Evolutionary conservation across 2,797 vertebrate species (phyloP).

Genomic region (Distichodus sexfasciatus): DNA sequence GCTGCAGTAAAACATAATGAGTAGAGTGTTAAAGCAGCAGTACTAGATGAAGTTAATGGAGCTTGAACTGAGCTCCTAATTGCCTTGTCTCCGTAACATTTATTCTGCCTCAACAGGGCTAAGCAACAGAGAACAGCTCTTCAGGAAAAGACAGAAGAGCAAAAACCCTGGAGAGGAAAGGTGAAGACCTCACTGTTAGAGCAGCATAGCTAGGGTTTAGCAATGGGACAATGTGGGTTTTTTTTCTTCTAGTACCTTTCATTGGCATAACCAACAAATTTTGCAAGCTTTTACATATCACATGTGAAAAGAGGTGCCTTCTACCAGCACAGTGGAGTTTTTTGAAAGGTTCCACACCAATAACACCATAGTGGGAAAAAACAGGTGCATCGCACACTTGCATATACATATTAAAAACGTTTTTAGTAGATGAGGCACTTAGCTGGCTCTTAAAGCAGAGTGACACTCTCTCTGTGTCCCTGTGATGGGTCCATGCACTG

Average conservation of each 20-base stretch:
- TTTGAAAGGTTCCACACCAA: constrained; percentile 10
- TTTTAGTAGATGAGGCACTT: constrained; percentile 50
- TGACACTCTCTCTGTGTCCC: constrained; percentile 47
- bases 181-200: background rate
- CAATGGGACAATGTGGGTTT: constrained; percentile 1
- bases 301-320: background rate
- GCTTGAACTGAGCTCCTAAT: constrained; percentile 93
- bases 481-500: constrained; percentile 47
- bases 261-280: too few species aligned
- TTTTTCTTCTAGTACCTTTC: constrained; percentile 1
- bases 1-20: constrained; percentile 55
- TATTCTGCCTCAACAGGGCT: constrained; percentile 89
- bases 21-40: constrained; percentile 65
- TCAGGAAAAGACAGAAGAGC: constrained; percentile 64
- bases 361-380: constrained; percentile 17
- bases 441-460: constrained; percentile 51
- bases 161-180: constrained; percentile 21
- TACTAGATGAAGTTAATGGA: constrained; percentile 93
- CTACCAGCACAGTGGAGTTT: constrained; percentile 9
- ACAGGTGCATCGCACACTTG: constrained; percentile 30
- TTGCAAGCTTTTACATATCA: constrained; percentile 2
- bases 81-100: constrained; percentile 94
- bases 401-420: constrained; percentile 39
- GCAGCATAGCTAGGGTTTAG: background rate
- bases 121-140: constrained; percentile 90